Conservation (phyloP, 2,113 vertebrate species). For the Phalacrocorax aristotelis region DNA sequence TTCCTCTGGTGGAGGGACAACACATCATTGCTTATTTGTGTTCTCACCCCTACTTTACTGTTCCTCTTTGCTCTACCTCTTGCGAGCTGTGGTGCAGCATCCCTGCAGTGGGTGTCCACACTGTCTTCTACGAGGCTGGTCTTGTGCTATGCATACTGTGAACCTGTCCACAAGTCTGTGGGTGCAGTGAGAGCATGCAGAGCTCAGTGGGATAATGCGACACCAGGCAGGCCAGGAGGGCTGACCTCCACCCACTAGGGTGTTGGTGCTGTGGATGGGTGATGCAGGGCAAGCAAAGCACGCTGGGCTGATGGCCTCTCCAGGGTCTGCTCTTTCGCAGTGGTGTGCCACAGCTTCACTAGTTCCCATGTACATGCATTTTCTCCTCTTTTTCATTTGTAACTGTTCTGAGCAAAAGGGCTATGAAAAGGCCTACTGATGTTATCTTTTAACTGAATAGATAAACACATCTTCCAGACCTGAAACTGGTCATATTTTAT, state of each 20-base stretch:
- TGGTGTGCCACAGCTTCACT: not conserved
- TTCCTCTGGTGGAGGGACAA: not conserved
- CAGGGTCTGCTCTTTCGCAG: not conserved
- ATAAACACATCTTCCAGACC: not conserved
- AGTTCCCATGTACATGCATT: not conserved
- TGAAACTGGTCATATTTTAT: not conserved
- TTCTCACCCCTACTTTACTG: not conserved
- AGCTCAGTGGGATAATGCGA: not conserved
- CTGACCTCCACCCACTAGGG: not conserved
- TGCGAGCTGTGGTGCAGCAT: accelerated
- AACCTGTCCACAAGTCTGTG: not conserved
- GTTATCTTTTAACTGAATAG: not conserved
- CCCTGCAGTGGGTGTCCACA: accelerated
- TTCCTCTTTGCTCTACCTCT: not conserved
- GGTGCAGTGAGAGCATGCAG: not conserved
- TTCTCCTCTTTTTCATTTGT: not conserved
- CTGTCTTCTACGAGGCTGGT: not conserved
- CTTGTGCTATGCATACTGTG: accelerated
- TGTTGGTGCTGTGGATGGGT: not conserved
- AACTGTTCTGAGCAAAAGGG: not conserved
- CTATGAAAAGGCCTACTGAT: not conserved
- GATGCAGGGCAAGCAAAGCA: not conserved
- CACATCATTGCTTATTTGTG: not conserved
- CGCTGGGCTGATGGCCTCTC: not conserved
- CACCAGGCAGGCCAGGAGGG: not conserved